Conservation (phyloP, 2,888 invertebrate species). For the Agrotis exclamationis region DNA sequence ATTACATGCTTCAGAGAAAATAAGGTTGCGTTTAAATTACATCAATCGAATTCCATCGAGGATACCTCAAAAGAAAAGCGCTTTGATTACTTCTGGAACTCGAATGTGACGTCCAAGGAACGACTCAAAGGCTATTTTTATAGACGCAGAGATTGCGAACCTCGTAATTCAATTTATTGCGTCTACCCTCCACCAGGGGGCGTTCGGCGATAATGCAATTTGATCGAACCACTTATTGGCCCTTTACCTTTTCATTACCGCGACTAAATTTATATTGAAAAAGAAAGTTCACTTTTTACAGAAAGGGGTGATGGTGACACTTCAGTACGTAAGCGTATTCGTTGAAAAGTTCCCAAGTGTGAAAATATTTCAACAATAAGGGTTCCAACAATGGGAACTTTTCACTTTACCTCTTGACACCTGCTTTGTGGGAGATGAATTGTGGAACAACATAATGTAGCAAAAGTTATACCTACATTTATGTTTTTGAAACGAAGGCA, state of each 20-base stretch:
- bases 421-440: slow-evolving; percentile 80
- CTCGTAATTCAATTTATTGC: slow-evolving; percentile 87
- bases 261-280: slow-evolving; percentile 77
- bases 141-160: slow-evolving; percentile 80
- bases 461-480: slow-evolving; percentile 70
- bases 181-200: slow-evolving; percentile 79
- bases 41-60: slow-evolving; percentile 58
- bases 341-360: slow-evolving; percentile 67
- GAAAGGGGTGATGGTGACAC: slow-evolving; percentile 59
- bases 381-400: slow-evolving; percentile 80
- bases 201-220: slow-evolving; percentile 86
- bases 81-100: slow-evolving; percentile 72
- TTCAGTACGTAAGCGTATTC: slow-evolving; percentile 42
- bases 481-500: slow-evolving; percentile 65
- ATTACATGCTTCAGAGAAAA: background rate
- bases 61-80: slow-evolving; percentile 69
- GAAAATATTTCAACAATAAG: slow-evolving; percentile 77
- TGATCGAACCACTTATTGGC: slow-evolving; percentile 88
- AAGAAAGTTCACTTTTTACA: slow-evolving; percentile 59
- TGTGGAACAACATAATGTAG: slow-evolving; percentile 70
- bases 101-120: slow-evolving; percentile 65
- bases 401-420: slow-evolving; percentile 81
- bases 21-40: slow-evolving; percentile 25
- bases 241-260: slow-evolving; percentile 86
- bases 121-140: slow-evolving; percentile 80